These are phyloP conservation scores for Onthophagus sagittarius DNA, from an alignment of 2,888 invertebrate species.

Conservation along the genomic window DNA sequence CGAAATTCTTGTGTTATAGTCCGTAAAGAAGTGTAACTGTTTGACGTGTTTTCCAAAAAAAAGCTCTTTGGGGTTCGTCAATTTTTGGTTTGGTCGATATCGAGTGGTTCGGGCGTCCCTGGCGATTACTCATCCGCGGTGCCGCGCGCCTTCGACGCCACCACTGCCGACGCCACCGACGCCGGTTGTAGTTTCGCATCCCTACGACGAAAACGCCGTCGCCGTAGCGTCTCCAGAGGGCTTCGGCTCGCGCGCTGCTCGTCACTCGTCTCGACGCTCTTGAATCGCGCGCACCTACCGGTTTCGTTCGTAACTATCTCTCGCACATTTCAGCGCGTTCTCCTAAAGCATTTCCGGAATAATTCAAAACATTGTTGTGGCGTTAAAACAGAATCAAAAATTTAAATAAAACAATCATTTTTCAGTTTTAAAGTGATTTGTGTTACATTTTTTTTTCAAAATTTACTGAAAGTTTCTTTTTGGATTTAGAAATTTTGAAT, in stretches of 20 bases:
- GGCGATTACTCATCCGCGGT: background rate
- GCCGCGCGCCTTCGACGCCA: background rate
- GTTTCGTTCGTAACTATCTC: background rate
- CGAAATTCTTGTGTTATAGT: too few relatives aligned
- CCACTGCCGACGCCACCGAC: background rate
- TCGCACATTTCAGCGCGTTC: background rate
- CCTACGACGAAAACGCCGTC: background rate
- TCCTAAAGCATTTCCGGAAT: background rate
- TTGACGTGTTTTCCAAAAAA: too few relatives aligned
- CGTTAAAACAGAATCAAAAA: too few relatives aligned
- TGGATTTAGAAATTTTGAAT: too few relatives aligned
- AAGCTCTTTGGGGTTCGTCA: too few relatives aligned
- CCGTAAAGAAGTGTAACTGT: too few relatives aligned
- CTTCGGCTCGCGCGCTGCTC: background rate
- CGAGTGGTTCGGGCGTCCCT: background rate
- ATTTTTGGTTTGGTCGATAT: background rate
- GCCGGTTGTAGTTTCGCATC: background rate
- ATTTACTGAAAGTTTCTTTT: too few relatives aligned
- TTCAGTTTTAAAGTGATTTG: too few relatives aligned
- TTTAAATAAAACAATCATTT: too few relatives aligned
- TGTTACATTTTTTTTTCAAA: too few relatives aligned
- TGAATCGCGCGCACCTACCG: background rate
- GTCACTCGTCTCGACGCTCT: background rate
- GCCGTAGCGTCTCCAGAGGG: background rate
- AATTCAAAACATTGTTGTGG: background rate